Evolutionary conservation across 2,113 vertebrate species (phyloP).

Genomic region (Tyrannus savana): DNA sequence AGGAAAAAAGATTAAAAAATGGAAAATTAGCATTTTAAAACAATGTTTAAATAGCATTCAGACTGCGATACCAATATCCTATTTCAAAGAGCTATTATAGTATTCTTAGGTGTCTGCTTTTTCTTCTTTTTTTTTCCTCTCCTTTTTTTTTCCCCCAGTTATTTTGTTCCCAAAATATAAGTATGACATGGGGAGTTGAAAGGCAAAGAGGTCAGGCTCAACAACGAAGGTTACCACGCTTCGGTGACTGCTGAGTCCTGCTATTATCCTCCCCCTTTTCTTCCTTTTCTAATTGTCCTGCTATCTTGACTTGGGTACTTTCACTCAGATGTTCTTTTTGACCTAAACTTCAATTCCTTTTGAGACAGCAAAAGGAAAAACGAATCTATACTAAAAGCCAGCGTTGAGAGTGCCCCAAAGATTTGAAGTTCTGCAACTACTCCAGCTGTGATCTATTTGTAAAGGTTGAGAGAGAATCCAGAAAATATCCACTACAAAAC

Average conservation of each 20-base stretch:
- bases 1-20: background rate
- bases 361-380: slow-evolving; percentile 15
- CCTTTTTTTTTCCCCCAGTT: background rate
- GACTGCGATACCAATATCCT: background rate
- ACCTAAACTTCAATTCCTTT: slow-evolving; percentile 11
- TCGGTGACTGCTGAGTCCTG: background rate
- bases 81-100: background rate
- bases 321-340: slow-evolving; percentile 34
- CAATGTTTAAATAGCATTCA: slow-evolving; percentile 14
- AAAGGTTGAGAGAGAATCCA: slow-evolving; percentile 1
- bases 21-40: slow-evolving; percentile 36
- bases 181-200: background rate
- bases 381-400: background rate
- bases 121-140: background rate
- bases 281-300: slow-evolving; percentile 11
- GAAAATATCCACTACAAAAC: background rate
- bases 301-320: background rate
- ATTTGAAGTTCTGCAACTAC: background rate
- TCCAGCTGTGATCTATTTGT: slow-evolving; percentile 29
- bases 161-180: background rate
- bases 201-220: slow-evolving; percentile 8
- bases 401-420: background rate
- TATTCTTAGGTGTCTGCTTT: background rate
- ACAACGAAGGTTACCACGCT: background rate
- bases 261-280: background rate